phyloP scores from a whole-genome alignment of 2,888 invertebrate genomes.

The Tinea pellionella region DNA sequence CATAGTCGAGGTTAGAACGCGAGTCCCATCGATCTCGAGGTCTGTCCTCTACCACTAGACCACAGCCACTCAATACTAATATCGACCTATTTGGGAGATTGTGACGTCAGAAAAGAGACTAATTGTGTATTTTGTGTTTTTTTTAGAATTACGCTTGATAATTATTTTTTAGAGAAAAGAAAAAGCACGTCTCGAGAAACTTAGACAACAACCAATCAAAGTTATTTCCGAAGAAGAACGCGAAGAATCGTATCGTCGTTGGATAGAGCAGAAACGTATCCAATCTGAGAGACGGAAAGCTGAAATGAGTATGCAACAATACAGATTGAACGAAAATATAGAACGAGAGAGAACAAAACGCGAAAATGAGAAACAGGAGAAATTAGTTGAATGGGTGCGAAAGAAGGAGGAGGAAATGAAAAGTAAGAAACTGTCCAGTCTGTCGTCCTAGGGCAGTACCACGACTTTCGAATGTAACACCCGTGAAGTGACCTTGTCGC shows the following conservation, averaged over 20 bases:
- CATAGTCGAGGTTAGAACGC: no score
- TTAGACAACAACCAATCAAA: slow-evolving; percentile 28
- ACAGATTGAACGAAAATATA: slow-evolving; percentile 36
- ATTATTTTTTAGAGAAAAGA: slow-evolving; percentile 41
- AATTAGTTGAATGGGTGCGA: slow-evolving; percentile 66
- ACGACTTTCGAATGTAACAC: no score
- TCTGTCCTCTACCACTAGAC: no score
- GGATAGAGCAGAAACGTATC: slow-evolving; percentile 64
- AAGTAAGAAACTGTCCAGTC: no score
- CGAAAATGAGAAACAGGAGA: slow-evolving; percentile 50
- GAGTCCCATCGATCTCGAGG: no score
- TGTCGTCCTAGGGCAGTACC: no score
- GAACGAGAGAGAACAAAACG: slow-evolving; percentile 46
- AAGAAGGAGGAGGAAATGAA: slow-evolving; percentile 70
- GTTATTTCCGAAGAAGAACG: slow-evolving; percentile 50
- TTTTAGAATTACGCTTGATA: no score
- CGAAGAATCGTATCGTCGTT: slow-evolving; percentile 57
- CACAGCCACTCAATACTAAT: no score
- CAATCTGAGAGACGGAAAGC: slow-evolving; percentile 40
- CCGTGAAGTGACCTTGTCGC: no score
- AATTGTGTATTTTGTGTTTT: no score
- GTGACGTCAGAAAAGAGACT: no score
- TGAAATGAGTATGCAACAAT: slow-evolving; percentile 49
- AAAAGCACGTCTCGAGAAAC: slow-evolving; percentile 38
- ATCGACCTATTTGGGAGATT: no score